These are phyloP conservation scores for Lutraria lutraria DNA, from an alignment of 2,888 invertebrate genomes.

Conservation along the genomic window DNA sequence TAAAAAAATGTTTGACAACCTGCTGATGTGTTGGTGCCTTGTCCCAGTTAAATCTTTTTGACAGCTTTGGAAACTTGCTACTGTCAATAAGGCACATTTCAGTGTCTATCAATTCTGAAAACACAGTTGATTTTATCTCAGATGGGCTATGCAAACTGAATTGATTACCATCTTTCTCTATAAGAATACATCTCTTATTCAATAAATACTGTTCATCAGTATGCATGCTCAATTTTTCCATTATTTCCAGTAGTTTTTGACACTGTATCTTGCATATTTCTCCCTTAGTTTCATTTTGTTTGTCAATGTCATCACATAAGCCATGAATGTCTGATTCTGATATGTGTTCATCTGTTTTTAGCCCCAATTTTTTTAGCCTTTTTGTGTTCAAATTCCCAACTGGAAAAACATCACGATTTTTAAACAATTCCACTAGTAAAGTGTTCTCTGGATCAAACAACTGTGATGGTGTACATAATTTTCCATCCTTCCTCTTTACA, in stretches of 20 bases:
- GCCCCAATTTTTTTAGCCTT: not conserved
- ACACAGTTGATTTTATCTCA: not conserved
- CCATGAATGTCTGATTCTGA: not conserved
- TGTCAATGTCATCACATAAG: not conserved
- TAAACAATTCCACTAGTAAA: not conserved
- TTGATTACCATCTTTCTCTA: not conserved
- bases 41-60: not conserved
- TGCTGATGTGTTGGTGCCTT: not conserved
- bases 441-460: constrained; percentile 27
- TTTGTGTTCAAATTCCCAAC: not conserved
- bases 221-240: not conserved
- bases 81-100: not conserved
- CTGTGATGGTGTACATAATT: not conserved
- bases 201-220: not conserved
- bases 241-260: not conserved
- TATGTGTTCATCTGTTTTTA: not conserved
- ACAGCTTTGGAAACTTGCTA: not conserved
- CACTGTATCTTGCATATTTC: not conserved
- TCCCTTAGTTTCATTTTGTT: not conserved
- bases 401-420: not conserved
- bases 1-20: not conserved
- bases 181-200: constrained; percentile 1
- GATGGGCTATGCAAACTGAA: not conserved
- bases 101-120: not conserved
- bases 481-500: not conserved